phyloP scores from a whole-genome alignment of 2,888 invertebrate genomes.

The Tinea pellionella region DNA sequence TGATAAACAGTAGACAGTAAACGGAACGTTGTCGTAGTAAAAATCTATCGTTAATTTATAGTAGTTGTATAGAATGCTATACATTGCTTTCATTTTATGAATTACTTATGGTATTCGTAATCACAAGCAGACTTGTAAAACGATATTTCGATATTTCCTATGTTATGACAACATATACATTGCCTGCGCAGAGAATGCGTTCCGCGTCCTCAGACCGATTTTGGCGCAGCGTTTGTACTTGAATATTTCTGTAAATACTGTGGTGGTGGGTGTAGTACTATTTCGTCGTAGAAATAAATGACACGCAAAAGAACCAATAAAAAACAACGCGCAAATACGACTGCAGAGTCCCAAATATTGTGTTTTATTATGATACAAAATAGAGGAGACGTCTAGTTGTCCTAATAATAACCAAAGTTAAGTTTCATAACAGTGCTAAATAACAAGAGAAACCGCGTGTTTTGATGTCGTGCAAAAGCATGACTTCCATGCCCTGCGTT shows the following conservation, averaged over 20 bases:
- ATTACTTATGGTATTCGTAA: not conserved
- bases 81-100: not conserved
- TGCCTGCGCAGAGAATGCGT: constrained; percentile 18
- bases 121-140: not conserved
- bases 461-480: constrained; percentile 58
- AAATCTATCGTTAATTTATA: not conserved
- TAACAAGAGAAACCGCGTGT: constrained; percentile 44
- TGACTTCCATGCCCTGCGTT: constrained; percentile 69
- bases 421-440: constrained; percentile 32
- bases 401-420: constrained; percentile 22
- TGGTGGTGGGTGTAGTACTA: constrained; percentile 27
- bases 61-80: not conserved
- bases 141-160: not conserved
- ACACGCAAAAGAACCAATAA: constrained; percentile 63
- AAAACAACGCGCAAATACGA: constrained; percentile 62
- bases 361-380: constrained; percentile 9
- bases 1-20: not conserved
- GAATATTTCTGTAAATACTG: constrained; percentile 18
- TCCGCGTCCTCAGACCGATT: constrained; percentile 18
- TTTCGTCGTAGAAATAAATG: constrained; percentile 63
- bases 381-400: not conserved
- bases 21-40: not conserved
- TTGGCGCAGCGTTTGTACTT: constrained; percentile 20
- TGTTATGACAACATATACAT: not conserved
- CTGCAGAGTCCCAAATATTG: constrained; percentile 26